Evolutionary conservation across 2,113 vertebrate species (phyloP).

Genomic region (Anser cygnoides): DNA sequence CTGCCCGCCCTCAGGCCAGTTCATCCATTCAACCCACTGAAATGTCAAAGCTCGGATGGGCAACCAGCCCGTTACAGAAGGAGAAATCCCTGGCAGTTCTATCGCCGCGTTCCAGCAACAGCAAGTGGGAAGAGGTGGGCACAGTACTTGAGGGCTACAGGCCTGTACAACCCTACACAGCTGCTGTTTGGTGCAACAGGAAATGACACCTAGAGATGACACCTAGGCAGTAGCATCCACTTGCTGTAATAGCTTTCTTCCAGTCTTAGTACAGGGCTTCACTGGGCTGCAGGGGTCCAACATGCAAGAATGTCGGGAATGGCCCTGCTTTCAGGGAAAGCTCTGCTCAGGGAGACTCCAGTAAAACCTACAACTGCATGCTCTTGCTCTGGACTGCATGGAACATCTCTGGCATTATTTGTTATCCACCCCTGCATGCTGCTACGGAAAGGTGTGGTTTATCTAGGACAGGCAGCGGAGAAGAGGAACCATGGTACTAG

Average conservation of each 20-base stretch:
- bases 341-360: not conserved
- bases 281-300: not conserved
- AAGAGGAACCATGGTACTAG: not conserved
- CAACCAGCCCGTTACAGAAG: not conserved
- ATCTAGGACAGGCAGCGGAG: not conserved
- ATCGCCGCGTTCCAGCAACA: not conserved
- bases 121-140: not conserved
- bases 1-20: slow-evolving; percentile 19
- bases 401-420: not conserved
- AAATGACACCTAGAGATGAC: not conserved
- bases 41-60: slow-evolving; percentile 61
- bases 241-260: not conserved
- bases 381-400: not conserved
- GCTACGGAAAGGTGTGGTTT: not conserved
- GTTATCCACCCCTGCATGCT: not conserved
- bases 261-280: not conserved
- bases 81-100: slow-evolving; percentile 14
- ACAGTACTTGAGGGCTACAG: not conserved
- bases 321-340: not conserved
- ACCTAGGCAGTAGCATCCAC: not conserved
- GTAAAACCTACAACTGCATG: not conserved
- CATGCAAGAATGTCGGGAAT: not conserved
- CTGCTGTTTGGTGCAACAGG: not conserved
- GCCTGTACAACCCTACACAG: not conserved
- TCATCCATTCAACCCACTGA: slow-evolving; percentile 37